These are phyloP conservation scores for Notocelia uddmanniana DNA, from an alignment of 2,888 invertebrate genomes.

Conservation along the genomic window DNA sequence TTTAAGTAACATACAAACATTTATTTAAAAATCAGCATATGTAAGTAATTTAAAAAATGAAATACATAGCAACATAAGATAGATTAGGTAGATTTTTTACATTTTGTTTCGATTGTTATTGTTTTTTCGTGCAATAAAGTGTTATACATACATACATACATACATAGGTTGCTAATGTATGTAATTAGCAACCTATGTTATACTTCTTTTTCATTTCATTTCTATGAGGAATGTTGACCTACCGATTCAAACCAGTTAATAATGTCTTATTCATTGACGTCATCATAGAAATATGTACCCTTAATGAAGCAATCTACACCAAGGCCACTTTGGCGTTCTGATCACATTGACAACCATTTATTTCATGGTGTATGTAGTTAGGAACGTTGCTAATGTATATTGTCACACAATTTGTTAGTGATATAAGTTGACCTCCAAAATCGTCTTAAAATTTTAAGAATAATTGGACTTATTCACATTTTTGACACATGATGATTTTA, in stretches of 20 bases:
- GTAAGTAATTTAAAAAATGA: too few relatives aligned
- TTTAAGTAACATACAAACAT: not conserved
- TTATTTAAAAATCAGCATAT: not conserved
- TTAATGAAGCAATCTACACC: conserved; percentile 39
- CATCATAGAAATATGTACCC: conserved; percentile 32
- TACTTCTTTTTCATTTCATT: not conserved
- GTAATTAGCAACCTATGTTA: too few relatives aligned
- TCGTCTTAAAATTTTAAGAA: not conserved
- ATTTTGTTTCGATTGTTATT: too few relatives aligned
- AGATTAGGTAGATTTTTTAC: too few relatives aligned
- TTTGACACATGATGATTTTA: too few relatives aligned
- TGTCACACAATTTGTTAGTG: too few relatives aligned
- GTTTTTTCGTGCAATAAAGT: too few relatives aligned
- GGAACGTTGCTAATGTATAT: conserved; percentile 30
- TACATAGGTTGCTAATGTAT: too few relatives aligned
- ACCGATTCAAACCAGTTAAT: conserved; percentile 10
- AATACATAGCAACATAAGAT: too few relatives aligned
- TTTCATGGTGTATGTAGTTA: conserved; percentile 21
- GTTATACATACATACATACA: too few relatives aligned
- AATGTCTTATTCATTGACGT: conserved; percentile 20
- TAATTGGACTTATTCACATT: not conserved
- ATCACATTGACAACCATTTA: conserved; percentile 27
- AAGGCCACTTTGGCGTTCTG: conserved; percentile 31
- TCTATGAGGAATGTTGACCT: not conserved
- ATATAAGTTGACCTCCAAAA: not conserved